These are phyloP conservation scores for Barbus barbus DNA, from an alignment of 2,113 vertebrate species.

Conservation along the genomic window DNA sequence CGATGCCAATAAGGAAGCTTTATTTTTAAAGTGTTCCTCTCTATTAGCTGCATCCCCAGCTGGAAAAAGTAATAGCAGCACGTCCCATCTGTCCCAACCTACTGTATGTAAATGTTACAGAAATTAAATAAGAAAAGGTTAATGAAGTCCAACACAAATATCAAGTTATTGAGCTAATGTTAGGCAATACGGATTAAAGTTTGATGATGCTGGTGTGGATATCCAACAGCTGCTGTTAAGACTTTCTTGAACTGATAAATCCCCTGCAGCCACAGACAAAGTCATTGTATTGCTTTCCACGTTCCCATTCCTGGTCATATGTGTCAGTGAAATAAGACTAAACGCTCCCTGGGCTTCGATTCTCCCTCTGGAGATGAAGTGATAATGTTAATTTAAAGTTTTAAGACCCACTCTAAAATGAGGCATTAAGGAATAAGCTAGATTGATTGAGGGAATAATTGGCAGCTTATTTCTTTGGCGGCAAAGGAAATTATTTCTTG, in stretches of 20 bases:
- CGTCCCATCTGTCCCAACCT: not conserved
- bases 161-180: not conserved
- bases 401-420: constrained; percentile 68
- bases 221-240: not conserved
- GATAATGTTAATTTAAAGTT: constrained; percentile 68
- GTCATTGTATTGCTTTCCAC: constrained; percentile 40
- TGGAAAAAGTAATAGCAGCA: not conserved
- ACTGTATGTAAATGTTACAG: constrained; percentile 11
- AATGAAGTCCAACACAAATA: constrained; percentile 3
- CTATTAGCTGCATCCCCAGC: too few species aligned
- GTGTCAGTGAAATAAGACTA: constrained; percentile 59
- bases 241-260: not conserved
- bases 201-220: constrained; percentile 12
- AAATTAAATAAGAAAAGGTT: not conserved
- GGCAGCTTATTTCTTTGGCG: constrained; percentile 58
- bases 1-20: too few species aligned
- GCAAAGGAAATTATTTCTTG: constrained; percentile 51
- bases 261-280: not conserved
- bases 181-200: constrained; percentile 2
- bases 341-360: constrained; percentile 65
- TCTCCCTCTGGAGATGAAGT: constrained; percentile 61
- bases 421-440: constrained; percentile 62
- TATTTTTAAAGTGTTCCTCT: too few species aligned
- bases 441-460: constrained; percentile 48
- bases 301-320: constrained; percentile 56